Evolutionary conservation across 2,888 invertebrate species (phyloP).

Genomic region (Lamellibrachia columna): DNA sequence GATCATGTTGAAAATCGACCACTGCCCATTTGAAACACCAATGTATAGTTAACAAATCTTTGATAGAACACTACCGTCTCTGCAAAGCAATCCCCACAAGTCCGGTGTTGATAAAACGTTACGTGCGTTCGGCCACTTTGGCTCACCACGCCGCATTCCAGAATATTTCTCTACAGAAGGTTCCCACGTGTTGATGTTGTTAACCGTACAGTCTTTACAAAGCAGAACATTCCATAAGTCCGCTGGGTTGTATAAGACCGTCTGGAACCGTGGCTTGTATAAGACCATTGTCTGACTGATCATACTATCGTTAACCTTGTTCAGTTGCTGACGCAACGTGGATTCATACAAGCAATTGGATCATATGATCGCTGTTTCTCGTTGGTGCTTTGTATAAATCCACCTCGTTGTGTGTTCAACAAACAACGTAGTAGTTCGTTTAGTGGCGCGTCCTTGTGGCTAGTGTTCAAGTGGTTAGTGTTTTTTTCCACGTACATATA

Average conservation of each 20-base stretch:
- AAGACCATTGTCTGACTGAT: not conserved
- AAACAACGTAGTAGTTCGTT: no score
- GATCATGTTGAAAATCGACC: not conserved
- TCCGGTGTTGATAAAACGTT: not conserved
- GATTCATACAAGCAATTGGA: no score
- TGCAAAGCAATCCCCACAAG: not conserved
- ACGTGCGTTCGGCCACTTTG: not conserved
- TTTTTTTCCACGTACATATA: no score
- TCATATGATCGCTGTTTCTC: no score
- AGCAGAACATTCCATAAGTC: not conserved
- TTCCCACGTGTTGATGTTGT: not conserved
- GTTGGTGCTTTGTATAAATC: no score
- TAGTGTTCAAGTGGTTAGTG: no score
- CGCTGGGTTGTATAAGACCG: not conserved
- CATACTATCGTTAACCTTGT: no score
- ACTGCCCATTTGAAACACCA: not conserved
- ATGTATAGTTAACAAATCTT: not conserved
- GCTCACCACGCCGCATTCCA: not conserved
- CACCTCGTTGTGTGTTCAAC: no score
- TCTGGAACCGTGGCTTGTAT: not conserved
- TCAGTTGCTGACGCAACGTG: no score
- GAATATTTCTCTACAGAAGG: not conserved
- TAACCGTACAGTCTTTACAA: not conserved
- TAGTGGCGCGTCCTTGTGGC: no score
- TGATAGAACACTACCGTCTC: not conserved